These are phyloP conservation scores for Callopanchax toddi DNA, from an alignment of 2,113 vertebrate species.

Conservation along the genomic window DNA sequence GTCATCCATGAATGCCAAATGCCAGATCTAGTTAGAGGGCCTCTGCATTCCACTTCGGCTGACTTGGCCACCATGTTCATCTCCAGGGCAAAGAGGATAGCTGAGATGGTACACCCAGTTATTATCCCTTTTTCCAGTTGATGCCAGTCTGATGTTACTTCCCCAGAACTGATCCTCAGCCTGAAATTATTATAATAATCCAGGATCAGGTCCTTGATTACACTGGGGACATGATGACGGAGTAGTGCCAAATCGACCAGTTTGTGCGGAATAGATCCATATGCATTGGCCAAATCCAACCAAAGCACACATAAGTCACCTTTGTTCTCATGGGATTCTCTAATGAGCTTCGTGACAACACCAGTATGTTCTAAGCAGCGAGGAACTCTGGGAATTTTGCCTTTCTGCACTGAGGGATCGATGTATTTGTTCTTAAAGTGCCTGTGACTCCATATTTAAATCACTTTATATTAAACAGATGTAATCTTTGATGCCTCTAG, in stretches of 20 bases:
- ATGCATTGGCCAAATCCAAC: background rate
- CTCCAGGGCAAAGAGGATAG: background rate
- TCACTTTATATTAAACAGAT: too few relatives aligned
- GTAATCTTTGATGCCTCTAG: too few relatives aligned
- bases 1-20: background rate
- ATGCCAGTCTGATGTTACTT: background rate
- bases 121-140: background rate
- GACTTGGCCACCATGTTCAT: background rate
- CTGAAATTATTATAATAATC: background rate
- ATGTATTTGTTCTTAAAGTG: background rate
- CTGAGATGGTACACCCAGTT: background rate
- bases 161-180: background rate
- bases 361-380: background rate
- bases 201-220: background rate
- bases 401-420: background rate
- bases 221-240: background rate
- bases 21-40: background rate
- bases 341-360: background rate
- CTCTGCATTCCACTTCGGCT: background rate
- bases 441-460: too few relatives aligned
- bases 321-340: background rate
- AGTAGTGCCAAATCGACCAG: background rate
- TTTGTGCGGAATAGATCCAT: background rate
- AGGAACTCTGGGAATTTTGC: background rate
- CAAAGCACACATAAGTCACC: background rate